Evolutionary conservation across 2,888 invertebrate genomes (phyloP), one percentile per base, ranked within the genome.

Genomic region (Hymenopus coronatus): DNA sequence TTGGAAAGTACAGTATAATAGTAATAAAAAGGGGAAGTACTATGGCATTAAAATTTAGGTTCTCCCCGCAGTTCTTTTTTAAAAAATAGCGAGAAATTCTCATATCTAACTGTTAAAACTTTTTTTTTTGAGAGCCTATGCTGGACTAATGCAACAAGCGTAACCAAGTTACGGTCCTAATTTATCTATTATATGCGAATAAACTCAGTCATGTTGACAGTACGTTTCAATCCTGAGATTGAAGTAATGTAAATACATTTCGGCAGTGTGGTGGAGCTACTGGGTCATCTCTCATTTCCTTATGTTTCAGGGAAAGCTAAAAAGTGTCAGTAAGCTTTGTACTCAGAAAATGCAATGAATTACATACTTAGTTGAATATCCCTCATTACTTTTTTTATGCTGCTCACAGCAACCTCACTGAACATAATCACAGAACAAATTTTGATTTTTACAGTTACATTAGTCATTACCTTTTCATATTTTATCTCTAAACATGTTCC

Each of bases 11-110:
- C 85, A 85, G 28, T n/a, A 46, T 54, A 85, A 28, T 86, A 54
- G 30, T 86, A 30, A 86, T 86, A 86, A 86, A 81, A 86, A 86
- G 27, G 86, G 86, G 54, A 70, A 86, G 46, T 30, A 25, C 86
- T 86, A 81, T 86, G 54, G 86, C 86, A 81, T 81, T 86, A 70
- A 81, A 86, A 86, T 70, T 14, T 30, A 70, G 54, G 28, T 28
- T 54, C 81, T 70, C 25, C 54, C 54, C 54, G 4, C 54, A 70
- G 70, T 86, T 27, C 81, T 30, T 86, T 28, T 28, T 86, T 86
- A 28, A 86, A 86, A 86, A 86, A 86, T 86, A 86, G 86, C 54
- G 20, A 70, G 28, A 81, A 86, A 28, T 20, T 28, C 81, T 27
- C 28, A 28, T 9, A 54, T 81, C 86, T 86, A 86, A 86, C 54